Conservation (phyloP, 2,888 invertebrate species). For the Pyrgus malvae region DNA sequence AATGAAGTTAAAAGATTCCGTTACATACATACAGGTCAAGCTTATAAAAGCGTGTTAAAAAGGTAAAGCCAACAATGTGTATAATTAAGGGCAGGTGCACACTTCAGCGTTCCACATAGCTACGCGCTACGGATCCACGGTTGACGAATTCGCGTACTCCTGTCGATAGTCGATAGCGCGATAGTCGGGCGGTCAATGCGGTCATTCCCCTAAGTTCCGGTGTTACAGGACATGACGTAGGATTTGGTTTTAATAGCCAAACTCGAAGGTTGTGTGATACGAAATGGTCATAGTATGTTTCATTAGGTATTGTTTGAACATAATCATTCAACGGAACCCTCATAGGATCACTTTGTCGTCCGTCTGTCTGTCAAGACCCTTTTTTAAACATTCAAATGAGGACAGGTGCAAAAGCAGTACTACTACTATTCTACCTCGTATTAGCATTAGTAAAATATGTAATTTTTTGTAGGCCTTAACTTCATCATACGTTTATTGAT, state of each 20-base stretch:
- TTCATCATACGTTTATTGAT: no score
- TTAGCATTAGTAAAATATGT: no score
- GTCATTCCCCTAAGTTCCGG: conserved; percentile 41
- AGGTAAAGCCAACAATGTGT: no score
- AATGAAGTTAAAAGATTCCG: no score
- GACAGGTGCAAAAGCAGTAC: conserved; percentile 2
- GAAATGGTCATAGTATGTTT: not conserved
- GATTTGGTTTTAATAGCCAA: conserved; percentile 33
- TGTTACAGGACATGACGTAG: conserved; percentile 38
- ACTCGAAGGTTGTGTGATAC: conserved; percentile 5
- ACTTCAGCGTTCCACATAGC: not conserved
- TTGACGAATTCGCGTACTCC: conserved; percentile 20
- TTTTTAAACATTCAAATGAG: not conserved
- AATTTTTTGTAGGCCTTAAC: no score
- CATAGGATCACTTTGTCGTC: no score
- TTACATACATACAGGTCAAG: no score
- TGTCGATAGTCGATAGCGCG: conserved; percentile 20
- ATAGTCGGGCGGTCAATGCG: conserved; percentile 32
- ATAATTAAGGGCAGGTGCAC: conserved; percentile 13
- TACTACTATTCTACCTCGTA: no score
- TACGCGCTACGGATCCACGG: conserved; percentile 8
- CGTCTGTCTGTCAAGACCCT: no score
- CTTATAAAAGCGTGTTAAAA: no score
- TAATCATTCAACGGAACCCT: not conserved
- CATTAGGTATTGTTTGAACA: not conserved